Conservation (phyloP, 2,797 vertebrate species). For the Sardinella longiceps region DNA sequence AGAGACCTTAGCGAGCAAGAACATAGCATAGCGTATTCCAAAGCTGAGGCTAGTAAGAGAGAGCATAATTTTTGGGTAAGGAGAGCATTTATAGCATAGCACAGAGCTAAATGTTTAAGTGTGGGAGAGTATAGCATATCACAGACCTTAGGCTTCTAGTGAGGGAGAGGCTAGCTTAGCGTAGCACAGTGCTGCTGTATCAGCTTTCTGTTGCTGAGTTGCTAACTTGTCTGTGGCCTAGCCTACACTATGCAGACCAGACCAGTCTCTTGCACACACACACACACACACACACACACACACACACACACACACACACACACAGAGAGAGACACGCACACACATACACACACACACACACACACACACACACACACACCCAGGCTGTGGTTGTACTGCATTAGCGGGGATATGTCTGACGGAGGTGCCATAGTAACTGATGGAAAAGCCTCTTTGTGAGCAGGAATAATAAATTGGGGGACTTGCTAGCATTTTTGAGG, state of each 20-base stretch:
- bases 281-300: too few species aligned
- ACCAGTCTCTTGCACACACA: slow-evolving; percentile 43
- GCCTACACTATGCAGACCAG: slow-evolving; percentile 48
- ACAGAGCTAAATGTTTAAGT: too few species aligned
- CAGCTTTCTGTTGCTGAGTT: slow-evolving; percentile 48
- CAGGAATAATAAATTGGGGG: slow-evolving; percentile 41
- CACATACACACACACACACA: too few species aligned
- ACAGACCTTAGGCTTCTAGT: too few species aligned
- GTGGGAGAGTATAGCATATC: background rate
- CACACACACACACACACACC: too few species aligned
- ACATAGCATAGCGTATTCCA: background rate
- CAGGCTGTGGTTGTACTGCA: slow-evolving; percentile 44
- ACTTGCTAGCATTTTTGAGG: slow-evolving; percentile 36
- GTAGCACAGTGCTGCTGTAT: background rate
- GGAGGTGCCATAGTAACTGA: slow-evolving; percentile 47
- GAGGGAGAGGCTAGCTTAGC: background rate
- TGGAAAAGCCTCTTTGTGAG: slow-evolving; percentile 40
- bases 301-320: too few species aligned
- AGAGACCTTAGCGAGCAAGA: background rate
- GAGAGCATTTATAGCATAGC: too few species aligned
- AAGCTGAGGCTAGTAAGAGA: slow-evolving; percentile 28
- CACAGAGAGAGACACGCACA: too few species aligned
- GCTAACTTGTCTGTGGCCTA: slow-evolving; percentile 51
- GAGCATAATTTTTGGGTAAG: too few species aligned
- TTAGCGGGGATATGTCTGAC: slow-evolving; percentile 48